These are phyloP conservation scores for Barbus barbus DNA, from an alignment of 2,113 vertebrate genomes.

Conservation along the genomic window DNA sequence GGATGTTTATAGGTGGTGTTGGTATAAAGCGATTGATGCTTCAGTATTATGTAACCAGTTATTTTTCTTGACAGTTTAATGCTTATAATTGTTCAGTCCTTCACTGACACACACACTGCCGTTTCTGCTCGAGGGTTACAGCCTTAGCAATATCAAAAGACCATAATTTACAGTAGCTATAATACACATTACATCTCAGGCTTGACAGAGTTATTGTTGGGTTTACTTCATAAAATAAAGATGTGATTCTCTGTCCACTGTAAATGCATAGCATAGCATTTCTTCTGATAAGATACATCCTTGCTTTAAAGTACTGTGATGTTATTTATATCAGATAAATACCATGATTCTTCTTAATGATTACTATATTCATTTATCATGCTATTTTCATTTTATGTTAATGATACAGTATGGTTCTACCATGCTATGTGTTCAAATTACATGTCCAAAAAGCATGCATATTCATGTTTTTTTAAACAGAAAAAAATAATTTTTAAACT, in stretches of 20 bases:
- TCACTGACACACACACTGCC: background rate
- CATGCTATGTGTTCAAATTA: background rate
- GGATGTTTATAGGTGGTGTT: conserved; percentile 40
- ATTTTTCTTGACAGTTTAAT: conserved; percentile 27
- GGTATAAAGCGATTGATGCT: conserved; percentile 67
- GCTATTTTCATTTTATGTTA: background rate
- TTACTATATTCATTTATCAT: background rate
- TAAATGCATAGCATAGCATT: background rate
- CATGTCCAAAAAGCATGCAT: background rate
- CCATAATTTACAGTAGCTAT: conserved; percentile 21
- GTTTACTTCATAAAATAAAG: background rate
- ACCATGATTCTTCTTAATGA: background rate
- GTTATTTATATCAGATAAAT: background rate
- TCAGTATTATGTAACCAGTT: conserved; percentile 68
- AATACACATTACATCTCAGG: conserved; percentile 9
- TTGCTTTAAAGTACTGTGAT: background rate
- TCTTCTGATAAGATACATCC: background rate
- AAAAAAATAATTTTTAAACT: background rate
- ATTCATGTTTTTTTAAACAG: background rate
- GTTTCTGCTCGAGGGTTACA: conserved; percentile 11
- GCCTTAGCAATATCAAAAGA: background rate
- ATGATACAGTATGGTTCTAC: background rate
- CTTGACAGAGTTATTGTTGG: conserved; percentile 12
- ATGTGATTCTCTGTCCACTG: background rate
- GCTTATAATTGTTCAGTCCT: conserved; percentile 16